phyloP scores from a whole-genome alignment of 2,797 vertebrate genomes.

The Galagoides demidoff region DNA sequence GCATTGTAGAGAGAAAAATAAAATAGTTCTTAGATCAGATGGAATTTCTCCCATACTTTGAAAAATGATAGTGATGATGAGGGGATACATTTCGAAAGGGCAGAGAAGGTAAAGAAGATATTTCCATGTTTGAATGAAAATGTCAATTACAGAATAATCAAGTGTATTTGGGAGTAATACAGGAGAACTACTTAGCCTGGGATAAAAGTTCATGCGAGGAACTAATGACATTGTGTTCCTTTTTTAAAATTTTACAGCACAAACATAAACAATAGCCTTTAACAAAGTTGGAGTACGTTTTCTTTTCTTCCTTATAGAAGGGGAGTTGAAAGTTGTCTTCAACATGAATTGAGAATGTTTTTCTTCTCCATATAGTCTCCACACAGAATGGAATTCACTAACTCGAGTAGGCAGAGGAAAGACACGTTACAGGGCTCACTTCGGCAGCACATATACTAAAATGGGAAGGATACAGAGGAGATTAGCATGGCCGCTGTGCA shows the following conservation, averaged over 20 bases:
- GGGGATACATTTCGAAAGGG: constrained; percentile 15
- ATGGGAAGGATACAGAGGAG: too few relatives aligned
- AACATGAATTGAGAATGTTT: not conserved
- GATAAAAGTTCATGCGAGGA: not conserved
- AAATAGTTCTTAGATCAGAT: not conserved
- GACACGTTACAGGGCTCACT: not conserved
- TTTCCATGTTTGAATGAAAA: constrained; percentile 16
- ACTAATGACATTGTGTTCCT: constrained; percentile 14
- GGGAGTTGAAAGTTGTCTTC: constrained; percentile 14
- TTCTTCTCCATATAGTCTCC: not conserved
- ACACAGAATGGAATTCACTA: not conserved
- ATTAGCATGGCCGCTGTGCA: too few relatives aligned
- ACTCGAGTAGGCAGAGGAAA: not conserved
- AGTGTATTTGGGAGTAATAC: not conserved
- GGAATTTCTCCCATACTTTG: constrained; percentile 36
- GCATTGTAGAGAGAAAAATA: not conserved
- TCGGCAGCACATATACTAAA: too few relatives aligned
- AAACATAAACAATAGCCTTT: not conserved
- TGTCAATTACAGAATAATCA: not conserved
- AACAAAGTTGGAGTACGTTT: not conserved
- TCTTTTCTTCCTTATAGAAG: not conserved
- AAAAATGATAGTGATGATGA: not conserved
- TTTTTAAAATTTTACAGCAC: not conserved
- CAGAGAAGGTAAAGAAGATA: not conserved
- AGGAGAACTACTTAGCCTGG: not conserved